Conservation (phyloP, 2,888 invertebrate genomes). For the Coenonympha glycerion region DNA sequence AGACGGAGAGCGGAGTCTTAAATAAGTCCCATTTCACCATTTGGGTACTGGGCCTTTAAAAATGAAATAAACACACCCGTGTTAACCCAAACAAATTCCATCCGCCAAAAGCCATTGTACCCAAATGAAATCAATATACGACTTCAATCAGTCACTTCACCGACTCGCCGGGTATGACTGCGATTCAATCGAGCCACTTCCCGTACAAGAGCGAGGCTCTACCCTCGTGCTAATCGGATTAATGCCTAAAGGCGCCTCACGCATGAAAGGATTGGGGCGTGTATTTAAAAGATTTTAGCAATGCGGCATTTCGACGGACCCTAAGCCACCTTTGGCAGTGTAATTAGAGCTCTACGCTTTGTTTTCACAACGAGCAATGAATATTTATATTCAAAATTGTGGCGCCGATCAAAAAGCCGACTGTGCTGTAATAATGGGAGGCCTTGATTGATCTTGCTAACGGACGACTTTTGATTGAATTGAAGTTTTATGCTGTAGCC, state of each 20-base stretch:
- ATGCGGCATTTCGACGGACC: slow-evolving; percentile 53
- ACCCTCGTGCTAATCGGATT: slow-evolving; percentile 61
- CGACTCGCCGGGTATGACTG: slow-evolving; percentile 9
- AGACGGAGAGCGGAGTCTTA: too few relatives aligned
- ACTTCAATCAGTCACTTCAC: slow-evolving; percentile 18
- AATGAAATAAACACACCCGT: too few relatives aligned
- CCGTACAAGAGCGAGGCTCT: slow-evolving; percentile 28
- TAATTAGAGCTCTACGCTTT: slow-evolving; percentile 54
- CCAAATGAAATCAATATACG: slow-evolving; percentile 1
- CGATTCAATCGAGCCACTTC: slow-evolving; percentile 25
- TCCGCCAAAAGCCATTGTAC: background rate
- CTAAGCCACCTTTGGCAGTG: slow-evolving; percentile 46
- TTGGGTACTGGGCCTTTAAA: too few relatives aligned
- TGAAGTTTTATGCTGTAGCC: background rate
- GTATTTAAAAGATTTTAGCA: slow-evolving; percentile 62
- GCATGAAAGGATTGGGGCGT: slow-evolving; percentile 43
- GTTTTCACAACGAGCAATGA: slow-evolving; percentile 63
- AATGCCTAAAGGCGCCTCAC: slow-evolving; percentile 55
- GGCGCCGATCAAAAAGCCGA: slow-evolving; percentile 5
- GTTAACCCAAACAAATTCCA: background rate
- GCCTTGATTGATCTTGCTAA: slow-evolving; percentile 2
- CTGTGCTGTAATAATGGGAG: background rate
- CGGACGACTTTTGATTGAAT: slow-evolving; percentile 6
- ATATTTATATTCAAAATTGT: slow-evolving; percentile 60
- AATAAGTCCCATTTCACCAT: too few relatives aligned